Base-by-base conservation (phyloP, 2,113 vertebrate genomes). In the Lagopus leucura region DNA sequence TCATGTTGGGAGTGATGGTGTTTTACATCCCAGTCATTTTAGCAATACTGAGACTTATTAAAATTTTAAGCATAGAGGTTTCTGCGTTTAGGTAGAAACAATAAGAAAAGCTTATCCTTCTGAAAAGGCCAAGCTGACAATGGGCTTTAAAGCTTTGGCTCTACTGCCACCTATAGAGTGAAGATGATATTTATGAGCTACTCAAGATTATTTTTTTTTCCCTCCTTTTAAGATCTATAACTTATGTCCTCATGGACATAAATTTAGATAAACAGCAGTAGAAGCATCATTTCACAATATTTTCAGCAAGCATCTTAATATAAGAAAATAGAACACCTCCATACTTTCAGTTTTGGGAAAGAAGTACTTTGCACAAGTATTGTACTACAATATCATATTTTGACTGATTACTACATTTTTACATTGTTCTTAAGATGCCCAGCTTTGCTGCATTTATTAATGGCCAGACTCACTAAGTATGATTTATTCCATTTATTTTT, bases 131-230 rank as follows among this genome's bases (percentile, higher is more conserved):
- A 57, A 72, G 45, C 38, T 0, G 2, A 48, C 3, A 43, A 64
- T 11, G 66, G 60, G 52, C 20, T 65, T 83, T 43, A 94, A 91
- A 64, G 34, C 50, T 88, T 89, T 89, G 82, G 32, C 73, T 42
- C 77, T 94, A 88, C 95, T 93, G 96, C 96, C 95, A 95, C 70
- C 97, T 95, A 90, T 2, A 80, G 96, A 84, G 36, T 2, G 43
- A 82, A 61, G 30, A 17, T 14, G 65, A 82, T 22, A 86, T 18
- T 60, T 34, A 86, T 47, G 84, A 61, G 12, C 7, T 24, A 30
- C 0, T 1, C 36, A 34, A 1, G 32, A 65, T 45, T 27, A 28
- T 63, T 40, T 5, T 11, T 36, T 61, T 50, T 40, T 12, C 40
- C 40, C 40, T 42, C 27, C 52, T 54, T 54, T 17, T 64, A 64